Percentiles rank a stretch among this genome's conserved stretches.
Conservation (phyloP, 2,888 invertebrate genomes). For the Nemapogon koenigi region DNA sequence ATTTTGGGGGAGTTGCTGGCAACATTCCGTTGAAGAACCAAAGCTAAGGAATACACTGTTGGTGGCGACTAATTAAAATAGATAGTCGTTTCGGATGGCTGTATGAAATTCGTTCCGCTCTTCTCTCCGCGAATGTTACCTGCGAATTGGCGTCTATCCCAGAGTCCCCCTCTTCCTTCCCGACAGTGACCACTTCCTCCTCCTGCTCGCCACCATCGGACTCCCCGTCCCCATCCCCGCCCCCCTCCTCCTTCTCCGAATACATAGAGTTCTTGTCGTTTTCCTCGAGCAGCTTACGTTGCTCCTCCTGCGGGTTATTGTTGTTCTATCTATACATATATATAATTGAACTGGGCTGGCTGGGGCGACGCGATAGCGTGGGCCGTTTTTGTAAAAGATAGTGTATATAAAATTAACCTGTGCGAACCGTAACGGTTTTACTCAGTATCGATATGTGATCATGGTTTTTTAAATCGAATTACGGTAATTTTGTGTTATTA, state of each 20-base stretch:
- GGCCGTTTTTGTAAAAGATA: background rate
- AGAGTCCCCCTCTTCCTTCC: slow-evolving; percentile 85
- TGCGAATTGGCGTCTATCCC: slow-evolving; percentile 90
- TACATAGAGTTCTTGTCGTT: slow-evolving; percentile 74
- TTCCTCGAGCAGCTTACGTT: slow-evolving; percentile 78
- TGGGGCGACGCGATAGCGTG: background rate
- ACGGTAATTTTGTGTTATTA: too few species aligned
- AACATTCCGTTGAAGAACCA: too few species aligned
- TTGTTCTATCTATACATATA: background rate
- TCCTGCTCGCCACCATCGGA: slow-evolving; percentile 59
- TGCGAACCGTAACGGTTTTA: too few species aligned
- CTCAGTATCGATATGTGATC: too few species aligned
- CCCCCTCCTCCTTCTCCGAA: slow-evolving; percentile 68
- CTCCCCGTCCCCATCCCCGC: slow-evolving; percentile 67
- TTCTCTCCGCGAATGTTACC: slow-evolving; percentile 28
- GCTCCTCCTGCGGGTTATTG: slow-evolving; percentile 66
- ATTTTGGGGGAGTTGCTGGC: too few species aligned
- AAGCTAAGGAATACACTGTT: too few species aligned
- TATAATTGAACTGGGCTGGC: background rate
- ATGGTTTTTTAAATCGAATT: too few species aligned
- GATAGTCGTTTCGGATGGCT: too few species aligned
- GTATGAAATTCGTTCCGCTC: too few species aligned
- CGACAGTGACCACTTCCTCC: slow-evolving; percentile 37
- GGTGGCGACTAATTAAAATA: too few species aligned
- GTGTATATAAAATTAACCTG: background rate